Conservation (phyloP, 1,140 invertebrate species). For the Drosophila sucinea region DNA sequence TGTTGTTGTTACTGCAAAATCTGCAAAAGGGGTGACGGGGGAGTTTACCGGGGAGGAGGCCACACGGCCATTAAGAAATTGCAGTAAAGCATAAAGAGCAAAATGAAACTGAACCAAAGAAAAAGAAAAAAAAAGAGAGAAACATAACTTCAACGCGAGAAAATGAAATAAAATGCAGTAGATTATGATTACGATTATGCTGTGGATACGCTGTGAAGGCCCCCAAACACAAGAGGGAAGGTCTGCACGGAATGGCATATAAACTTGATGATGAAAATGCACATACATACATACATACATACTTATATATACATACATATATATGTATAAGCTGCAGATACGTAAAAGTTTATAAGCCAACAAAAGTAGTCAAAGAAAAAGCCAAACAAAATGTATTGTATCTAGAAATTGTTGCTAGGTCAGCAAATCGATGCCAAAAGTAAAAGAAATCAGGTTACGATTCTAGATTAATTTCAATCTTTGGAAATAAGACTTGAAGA, state of each 20-base stretch:
- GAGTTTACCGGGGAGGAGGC: slow-evolving; percentile 33
- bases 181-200: slow-evolving; percentile 82
- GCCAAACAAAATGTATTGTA: neutral
- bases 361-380: neutral
- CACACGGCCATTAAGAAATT: slow-evolving; percentile 77
- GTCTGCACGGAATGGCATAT: slow-evolving; percentile 6
- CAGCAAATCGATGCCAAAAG: too few species aligned
- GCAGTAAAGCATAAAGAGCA: slow-evolving; percentile 77
- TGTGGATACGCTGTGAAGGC: slow-evolving; percentile 4
- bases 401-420: too few species aligned
- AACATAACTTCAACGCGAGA: slow-evolving; percentile 60
- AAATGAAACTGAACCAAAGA: slow-evolving; percentile 69
- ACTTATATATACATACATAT: slow-evolving; percentile 10
- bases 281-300: slow-evolving; percentile 17
- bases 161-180: slow-evolving; percentile 81
- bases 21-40: neutral
- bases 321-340: neutral
- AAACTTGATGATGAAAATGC: slow-evolving; percentile 50
- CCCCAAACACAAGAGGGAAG: slow-evolving; percentile 1
- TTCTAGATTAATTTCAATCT: too few species aligned
- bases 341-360: neutral
- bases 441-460: too few species aligned
- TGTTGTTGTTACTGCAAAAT: slow-evolving; percentile 12
- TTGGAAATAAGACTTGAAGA: too few species aligned
- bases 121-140: slow-evolving; percentile 28